Evolutionary conservation across 2,797 vertebrate genomes (phyloP).

Genomic region (Microctenopoma steveboyesi): DNA sequence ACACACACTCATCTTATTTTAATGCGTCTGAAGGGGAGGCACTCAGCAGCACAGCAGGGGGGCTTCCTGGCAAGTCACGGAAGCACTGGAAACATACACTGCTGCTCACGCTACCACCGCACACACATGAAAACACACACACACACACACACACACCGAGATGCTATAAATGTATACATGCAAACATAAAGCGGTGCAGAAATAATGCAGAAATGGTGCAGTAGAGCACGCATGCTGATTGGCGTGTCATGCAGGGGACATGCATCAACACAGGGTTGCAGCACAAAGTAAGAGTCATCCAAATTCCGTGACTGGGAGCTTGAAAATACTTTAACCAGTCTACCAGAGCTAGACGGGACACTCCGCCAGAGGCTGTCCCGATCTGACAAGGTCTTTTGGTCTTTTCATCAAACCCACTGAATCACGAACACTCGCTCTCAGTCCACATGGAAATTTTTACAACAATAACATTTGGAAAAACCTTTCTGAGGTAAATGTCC

Average conservation of each 20-base stretch:
- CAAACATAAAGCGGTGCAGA: constrained; percentile 24
- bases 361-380: constrained; percentile 56
- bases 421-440: constrained; percentile 39
- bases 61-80: constrained; percentile 82
- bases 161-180: constrained; percentile 21
- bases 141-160: constrained; percentile 29
- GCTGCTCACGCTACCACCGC: constrained; percentile 72
- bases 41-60: constrained; percentile 82
- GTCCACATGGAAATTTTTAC: constrained; percentile 12
- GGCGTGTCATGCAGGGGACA: constrained; percentile 9
- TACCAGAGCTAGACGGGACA: constrained; percentile 47
- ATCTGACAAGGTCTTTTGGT: constrained; percentile 63
- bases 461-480: constrained; percentile 12
- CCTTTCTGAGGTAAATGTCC: not conserved
- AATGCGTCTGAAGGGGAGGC: constrained; percentile 82
- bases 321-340: constrained; percentile 51
- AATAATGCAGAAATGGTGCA: constrained; percentile 18
- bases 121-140: constrained; percentile 50
- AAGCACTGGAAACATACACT: constrained; percentile 79
- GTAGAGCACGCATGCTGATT: constrained; percentile 15
- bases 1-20: constrained; percentile 83
- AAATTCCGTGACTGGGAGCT: constrained; percentile 61
- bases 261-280: constrained; percentile 12
- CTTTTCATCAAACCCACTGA: constrained; percentile 49
- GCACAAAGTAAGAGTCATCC: constrained; percentile 35